A percentile compares a stretch with the other conserved stretches of the same genome.
Evolutionary conservation across 2,888 invertebrate species (phyloP).

Genomic region (Erynnis tages): DNA sequence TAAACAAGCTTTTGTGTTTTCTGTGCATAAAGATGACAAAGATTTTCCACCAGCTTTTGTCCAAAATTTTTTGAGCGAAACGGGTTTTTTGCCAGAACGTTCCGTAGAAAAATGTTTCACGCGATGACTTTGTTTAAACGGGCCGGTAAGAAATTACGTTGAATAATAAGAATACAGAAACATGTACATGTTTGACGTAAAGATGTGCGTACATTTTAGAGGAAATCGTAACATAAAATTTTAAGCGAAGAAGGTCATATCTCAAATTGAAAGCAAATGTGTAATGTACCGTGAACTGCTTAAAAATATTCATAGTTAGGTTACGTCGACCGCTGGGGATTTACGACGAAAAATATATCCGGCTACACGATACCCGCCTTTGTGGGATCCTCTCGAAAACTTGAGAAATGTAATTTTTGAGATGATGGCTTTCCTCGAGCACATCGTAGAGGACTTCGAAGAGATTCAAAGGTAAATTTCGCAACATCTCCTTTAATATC

Average conservation of each 20-base stretch:
- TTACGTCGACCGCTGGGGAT: slow-evolving; percentile 10
- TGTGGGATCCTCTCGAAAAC: slow-evolving; percentile 42
- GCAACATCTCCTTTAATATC: slow-evolving; percentile 40
- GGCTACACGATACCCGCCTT: slow-evolving; percentile 30
- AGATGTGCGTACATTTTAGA: neutral
- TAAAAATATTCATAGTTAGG: slow-evolving; percentile 16
- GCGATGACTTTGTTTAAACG: slow-evolving; percentile 19
- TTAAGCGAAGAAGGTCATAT: neutral
- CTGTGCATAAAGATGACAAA: slow-evolving; percentile 18
- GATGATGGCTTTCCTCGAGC: slow-evolving; percentile 51
- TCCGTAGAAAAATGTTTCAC: slow-evolving; percentile 14
- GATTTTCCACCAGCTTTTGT: slow-evolving; percentile 15
- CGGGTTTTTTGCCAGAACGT: slow-evolving; percentile 9
- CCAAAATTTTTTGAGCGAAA: slow-evolving; percentile 11
- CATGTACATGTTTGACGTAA: neutral
- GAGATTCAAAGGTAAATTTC: slow-evolving; percentile 36
- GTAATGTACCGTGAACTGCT: slow-evolving; percentile 11
- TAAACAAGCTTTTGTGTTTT: slow-evolving; percentile 20
- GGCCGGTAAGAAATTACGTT: neutral
- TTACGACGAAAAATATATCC: slow-evolving; percentile 19
- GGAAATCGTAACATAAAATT: neutral
- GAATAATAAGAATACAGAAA: neutral
- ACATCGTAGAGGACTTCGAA: slow-evolving; percentile 51
- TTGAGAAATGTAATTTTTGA: slow-evolving; percentile 49
- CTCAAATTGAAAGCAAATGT: slow-evolving; percentile 18